phyloP scores from a whole-genome alignment of 2,797 vertebrate genomes.

The Aselliscus stoliczkanus region DNA sequence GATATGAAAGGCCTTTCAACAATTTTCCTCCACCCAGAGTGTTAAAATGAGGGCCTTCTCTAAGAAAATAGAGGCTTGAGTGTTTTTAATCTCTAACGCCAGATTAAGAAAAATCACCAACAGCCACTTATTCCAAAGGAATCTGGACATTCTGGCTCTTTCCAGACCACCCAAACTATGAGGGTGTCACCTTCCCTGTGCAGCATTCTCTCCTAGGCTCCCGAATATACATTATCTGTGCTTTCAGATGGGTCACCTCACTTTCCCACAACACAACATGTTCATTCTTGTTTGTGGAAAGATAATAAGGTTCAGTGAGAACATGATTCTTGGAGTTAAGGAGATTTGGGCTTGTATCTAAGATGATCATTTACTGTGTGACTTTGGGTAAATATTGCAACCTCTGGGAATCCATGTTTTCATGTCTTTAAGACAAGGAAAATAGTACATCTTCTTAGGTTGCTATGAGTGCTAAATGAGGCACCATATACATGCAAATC shows the following conservation, averaged over 20 bases:
- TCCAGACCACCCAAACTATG: background rate
- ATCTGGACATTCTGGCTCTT: background rate
- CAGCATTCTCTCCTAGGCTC: background rate
- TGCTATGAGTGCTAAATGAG: background rate
- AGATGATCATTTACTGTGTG: background rate
- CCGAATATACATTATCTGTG: background rate
- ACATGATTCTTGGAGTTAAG: background rate
- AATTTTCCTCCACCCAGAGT: background rate
- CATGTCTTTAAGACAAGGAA: background rate
- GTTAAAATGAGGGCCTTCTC: background rate
- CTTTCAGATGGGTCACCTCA: background rate
- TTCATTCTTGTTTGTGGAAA: background rate
- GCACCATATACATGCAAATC: background rate
- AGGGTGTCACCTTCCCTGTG: background rate
- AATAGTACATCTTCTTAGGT: background rate
- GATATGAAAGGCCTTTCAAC: background rate
- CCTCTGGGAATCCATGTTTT: background rate
- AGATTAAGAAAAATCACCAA: background rate
- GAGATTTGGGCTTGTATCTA: background rate
- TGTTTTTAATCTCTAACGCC: background rate
- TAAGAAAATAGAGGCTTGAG: background rate
- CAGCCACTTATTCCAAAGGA: background rate
- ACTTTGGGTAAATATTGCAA: background rate
- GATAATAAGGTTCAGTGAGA: background rate
- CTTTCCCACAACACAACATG: rapidly evolving